Base-by-base conservation (phyloP, 2,797 vertebrate genomes). In the Sebastes diaconus region DNA sequence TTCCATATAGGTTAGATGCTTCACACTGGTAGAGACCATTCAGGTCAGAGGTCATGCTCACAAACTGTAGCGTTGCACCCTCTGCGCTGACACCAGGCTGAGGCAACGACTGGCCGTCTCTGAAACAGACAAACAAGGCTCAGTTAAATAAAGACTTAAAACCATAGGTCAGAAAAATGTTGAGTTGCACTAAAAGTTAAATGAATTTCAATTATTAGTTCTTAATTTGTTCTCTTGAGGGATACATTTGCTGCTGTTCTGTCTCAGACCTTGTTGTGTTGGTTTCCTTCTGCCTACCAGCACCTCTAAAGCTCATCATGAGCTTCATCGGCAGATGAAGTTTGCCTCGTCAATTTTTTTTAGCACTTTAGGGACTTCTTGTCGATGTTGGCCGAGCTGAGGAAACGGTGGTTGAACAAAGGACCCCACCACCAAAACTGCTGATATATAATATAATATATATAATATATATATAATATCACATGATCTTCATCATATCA, bases 1-100 rank as follows among this genome's bases (percentile, higher is more conserved):
- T 67, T 29, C 93, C 94, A 18, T 88, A 60, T 2, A 0, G 0
- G 57, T 94, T 95, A 0, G 46, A 61, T 12, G 89, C 92, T 16
- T 89, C 63, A 82, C 94, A 95, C 34, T 60, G 16, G 65, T 93
- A 94, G 12, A 90, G 20, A 11, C 89, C 92, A 10, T 57, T 86
- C n/a, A 92, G 24, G 9, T 89, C 27, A 24, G 79, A 4, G 1
- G 30, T 68, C 9, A 11, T 27, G 6, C 22, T 83, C 5, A 22
- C 1, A 20, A 94, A 77, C 6, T 68, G 20, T 4, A 95, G 61
- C 1, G 1, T 76, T 70, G 55, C 64, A 39, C 61, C 88, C 0
- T 84, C 54, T 3, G 5, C 54, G 32, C 3, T 83, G 58, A 88
- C 66, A 32, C 9, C 61, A 36, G 69, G 52, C 24, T 36, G 5